A percentile compares a stretch with the other conserved stretches of the same genome.
Evolutionary conservation across 2,113 vertebrate species (phyloP).

Genomic region (Ahaetulla prasina): DNA sequence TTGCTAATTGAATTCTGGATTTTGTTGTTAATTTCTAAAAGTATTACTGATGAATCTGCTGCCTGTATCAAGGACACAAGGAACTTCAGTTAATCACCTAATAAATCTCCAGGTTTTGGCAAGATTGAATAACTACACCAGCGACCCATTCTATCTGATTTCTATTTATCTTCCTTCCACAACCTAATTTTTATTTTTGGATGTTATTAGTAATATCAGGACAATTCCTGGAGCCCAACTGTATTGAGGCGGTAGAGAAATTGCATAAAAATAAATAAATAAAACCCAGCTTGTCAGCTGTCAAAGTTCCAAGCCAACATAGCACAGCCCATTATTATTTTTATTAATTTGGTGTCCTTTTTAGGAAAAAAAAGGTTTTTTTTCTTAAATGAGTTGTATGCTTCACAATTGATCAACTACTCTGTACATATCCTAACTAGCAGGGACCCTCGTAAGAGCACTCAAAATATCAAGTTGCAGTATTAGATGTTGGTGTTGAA

Average conservation of each 20-base stretch:
- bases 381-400: background rate
- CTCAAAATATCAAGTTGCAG: background rate
- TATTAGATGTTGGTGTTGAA: background rate
- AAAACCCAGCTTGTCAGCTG: background rate
- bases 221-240: background rate
- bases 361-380: background rate
- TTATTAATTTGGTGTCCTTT: background rate
- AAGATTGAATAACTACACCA: background rate
- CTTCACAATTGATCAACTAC: background rate
- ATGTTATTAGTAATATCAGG: background rate
- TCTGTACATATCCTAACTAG: background rate
- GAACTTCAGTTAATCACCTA: background rate
- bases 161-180: background rate
- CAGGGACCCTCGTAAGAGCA: background rate
- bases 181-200: background rate
- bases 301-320: background rate
- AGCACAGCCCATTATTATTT: background rate
- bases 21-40: background rate
- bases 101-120: background rate
- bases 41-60: background rate
- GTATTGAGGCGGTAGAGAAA: background rate
- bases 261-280: background rate
- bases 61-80: background rate
- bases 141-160: background rate
- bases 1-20: background rate